Evolutionary conservation across 2,797 vertebrate genomes (phyloP).

Genomic region (Hypotaenidia philippensis): DNA sequence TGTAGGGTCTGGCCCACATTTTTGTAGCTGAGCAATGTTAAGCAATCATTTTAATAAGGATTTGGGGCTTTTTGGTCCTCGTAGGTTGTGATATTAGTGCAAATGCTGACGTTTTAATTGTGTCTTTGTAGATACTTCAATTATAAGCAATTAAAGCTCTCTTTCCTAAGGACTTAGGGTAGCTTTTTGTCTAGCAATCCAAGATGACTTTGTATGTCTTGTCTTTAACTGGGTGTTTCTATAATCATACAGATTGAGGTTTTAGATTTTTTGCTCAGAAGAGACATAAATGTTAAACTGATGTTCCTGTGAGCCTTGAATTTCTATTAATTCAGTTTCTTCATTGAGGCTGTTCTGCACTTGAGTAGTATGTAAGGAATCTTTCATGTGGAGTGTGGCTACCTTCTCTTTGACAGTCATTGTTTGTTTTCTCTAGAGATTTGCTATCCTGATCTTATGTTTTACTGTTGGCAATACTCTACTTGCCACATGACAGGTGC

Average conservation of each 20-base stretch:
- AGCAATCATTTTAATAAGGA: not conserved
- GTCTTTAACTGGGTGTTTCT: not conserved
- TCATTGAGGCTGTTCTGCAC: not conserved
- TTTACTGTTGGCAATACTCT: not conserved
- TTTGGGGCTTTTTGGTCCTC: not conserved
- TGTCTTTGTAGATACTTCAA: not conserved
- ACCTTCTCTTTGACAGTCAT: not conserved
- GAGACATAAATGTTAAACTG: not conserved
- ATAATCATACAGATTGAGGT: not conserved
- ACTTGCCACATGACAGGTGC: not conserved
- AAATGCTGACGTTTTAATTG: not conserved
- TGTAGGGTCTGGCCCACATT: not conserved
- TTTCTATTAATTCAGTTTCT: not conserved
- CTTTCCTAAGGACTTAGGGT: not conserved
- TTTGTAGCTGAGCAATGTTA: not conserved
- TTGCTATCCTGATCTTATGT: not conserved
- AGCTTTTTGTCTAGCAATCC: not conserved
- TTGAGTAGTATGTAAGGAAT: not conserved
- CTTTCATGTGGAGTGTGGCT: not conserved
- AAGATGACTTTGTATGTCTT: not conserved
- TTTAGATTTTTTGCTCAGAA: not conserved
- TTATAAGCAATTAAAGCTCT: not conserved
- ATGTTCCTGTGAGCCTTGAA: not conserved
- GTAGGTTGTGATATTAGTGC: not conserved
- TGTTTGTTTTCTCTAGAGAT: not conserved